Percentiles rank a stretch among this genome's conserved stretches.
phyloP scores from a whole-genome alignment of 2,888 invertebrate species.

The Dioctria rufipes region DNA sequence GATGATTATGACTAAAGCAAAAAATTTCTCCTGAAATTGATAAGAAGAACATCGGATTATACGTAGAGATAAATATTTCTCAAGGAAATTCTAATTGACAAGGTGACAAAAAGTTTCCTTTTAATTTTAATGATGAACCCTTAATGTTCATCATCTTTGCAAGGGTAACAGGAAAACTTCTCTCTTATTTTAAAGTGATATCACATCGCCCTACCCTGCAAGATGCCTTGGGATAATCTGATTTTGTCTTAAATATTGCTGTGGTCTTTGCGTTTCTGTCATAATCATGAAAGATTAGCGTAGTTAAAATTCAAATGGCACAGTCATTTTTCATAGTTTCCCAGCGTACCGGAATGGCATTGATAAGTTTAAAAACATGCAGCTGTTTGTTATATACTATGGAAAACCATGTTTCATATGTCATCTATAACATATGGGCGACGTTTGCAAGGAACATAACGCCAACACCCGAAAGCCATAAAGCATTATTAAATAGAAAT shows the following conservation, averaged over 20 bases:
- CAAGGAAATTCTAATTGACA: neutral
- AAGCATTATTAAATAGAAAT: constrained; percentile 24
- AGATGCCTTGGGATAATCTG: neutral
- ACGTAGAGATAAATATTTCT: neutral
- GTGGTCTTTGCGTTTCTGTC: neutral
- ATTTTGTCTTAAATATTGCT: neutral
- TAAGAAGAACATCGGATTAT: neutral
- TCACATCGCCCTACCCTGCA: neutral
- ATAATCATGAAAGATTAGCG: neutral
- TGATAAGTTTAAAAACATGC: neutral
- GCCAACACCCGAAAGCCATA: neutral
- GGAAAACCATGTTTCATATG: neutral
- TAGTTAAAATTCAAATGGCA: neutral
- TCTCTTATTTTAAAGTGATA: neutral
- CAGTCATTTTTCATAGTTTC: neutral
- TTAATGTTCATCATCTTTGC: neutral
- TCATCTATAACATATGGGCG: neutral
- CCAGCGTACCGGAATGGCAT: neutral
- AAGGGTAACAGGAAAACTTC: neutral
- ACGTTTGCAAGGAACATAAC: neutral
- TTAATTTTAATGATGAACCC: neutral
- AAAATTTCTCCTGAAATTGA: neutral
- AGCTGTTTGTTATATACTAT: neutral
- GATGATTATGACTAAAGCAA: neutral
- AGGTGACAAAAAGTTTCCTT: neutral